Evolutionary conservation across 2,888 invertebrate genomes (phyloP).

Genomic region (Antitype chi): DNA sequence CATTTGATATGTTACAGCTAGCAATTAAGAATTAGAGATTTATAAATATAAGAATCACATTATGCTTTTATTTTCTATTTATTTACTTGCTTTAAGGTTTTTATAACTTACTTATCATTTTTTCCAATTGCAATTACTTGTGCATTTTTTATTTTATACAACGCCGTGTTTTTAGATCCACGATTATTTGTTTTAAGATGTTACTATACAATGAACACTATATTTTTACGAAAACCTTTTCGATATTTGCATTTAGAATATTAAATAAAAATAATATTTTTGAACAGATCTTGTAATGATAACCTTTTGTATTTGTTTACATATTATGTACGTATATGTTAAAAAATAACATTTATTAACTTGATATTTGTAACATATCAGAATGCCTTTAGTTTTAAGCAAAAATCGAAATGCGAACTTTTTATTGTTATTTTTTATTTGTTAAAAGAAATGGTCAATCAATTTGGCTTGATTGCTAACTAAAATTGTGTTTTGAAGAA

Average conservation of each 20-base stretch:
- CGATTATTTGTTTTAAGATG: slow-evolving; percentile 13
- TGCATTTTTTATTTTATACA: slow-evolving; percentile 56
- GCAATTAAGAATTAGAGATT: slow-evolving; percentile 32
- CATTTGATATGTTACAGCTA: slow-evolving; percentile 62
- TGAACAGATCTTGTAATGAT: slow-evolving; percentile 41
- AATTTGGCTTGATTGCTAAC: slow-evolving; percentile 15
- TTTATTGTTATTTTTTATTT: slow-evolving; percentile 71
- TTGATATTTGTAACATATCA: slow-evolving; percentile 64
- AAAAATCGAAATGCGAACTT: slow-evolving; percentile 69
- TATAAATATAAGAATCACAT: slow-evolving; percentile 29
- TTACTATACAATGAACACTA: slow-evolving; percentile 21
- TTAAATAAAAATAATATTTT: slow-evolving; percentile 33
- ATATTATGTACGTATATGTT: background rate
- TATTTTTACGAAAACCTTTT: slow-evolving; percentile 39
- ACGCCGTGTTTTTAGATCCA: slow-evolving; percentile 28
- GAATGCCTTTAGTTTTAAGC: slow-evolving; percentile 69
- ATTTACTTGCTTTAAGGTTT: slow-evolving; percentile 42
- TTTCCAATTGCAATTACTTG: slow-evolving; percentile 27
- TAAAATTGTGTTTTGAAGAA: slow-evolving; percentile 42
- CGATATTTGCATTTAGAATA: slow-evolving; percentile 54
- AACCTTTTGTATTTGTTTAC: slow-evolving; percentile 44
- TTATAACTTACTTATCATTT: slow-evolving; percentile 21
- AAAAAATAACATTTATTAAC: slow-evolving; percentile 17
- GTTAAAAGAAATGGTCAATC: slow-evolving; percentile 40
- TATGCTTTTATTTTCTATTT: slow-evolving; percentile 34